phyloP scores from a whole-genome alignment of 2,888 invertebrate species.

The Rosalia funebris region DNA sequence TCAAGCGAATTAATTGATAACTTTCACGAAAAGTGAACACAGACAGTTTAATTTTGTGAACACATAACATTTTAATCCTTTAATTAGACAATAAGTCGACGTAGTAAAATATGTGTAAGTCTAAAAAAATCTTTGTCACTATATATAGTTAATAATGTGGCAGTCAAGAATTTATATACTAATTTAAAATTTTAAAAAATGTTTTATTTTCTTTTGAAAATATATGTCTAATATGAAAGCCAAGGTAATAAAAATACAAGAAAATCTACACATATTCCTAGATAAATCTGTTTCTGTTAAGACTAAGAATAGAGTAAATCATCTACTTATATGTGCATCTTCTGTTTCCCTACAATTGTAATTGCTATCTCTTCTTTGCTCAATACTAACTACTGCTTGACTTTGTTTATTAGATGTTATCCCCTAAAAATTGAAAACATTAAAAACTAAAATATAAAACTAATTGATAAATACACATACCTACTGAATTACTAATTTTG shows the following conservation, averaged over 20 bases:
- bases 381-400: constrained; percentile 46
- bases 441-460: no score
- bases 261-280: constrained; percentile 34
- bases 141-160: constrained; percentile 41
- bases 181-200: constrained; percentile 38
- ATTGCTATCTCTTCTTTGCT: constrained; percentile 57
- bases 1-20: no score
- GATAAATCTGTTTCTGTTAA: constrained; percentile 25
- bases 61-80: constrained; percentile 19
- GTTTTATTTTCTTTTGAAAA: constrained; percentile 41
- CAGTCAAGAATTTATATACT: constrained; percentile 45
- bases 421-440: constrained; percentile 49
- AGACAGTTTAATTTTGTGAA: no score
- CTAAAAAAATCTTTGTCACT: constrained; percentile 45
- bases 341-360: constrained; percentile 59
- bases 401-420: constrained; percentile 56
- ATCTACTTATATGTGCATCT: constrained; percentile 61
- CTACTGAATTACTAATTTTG: no score
- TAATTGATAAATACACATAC: no score
- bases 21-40: no score
- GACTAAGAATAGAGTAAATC: constrained; percentile 42
- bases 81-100: constrained; percentile 10
- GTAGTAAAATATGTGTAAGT: constrained; percentile 33
- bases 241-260: constrained; percentile 51
- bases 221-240: constrained; percentile 46